A percentile compares a stretch with the other conserved stretches of the same genome.
Evolutionary conservation across 2,888 invertebrate genomes (phyloP).

Genomic region (Ligdia adustata): DNA sequence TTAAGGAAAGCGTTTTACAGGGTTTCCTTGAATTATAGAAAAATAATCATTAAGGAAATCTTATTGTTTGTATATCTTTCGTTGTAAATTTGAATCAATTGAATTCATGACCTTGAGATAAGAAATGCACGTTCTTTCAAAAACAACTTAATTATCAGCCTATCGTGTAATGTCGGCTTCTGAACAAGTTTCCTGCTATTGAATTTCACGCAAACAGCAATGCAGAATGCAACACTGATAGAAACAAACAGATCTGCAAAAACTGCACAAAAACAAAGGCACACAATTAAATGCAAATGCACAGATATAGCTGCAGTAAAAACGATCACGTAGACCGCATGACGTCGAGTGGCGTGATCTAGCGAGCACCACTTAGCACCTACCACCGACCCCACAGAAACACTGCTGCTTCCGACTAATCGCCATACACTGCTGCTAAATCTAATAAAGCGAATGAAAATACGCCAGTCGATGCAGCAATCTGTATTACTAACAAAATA

Average conservation of each 20-base stretch:
- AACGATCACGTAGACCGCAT: constrained; percentile 31
- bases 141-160: no score
- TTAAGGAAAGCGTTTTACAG: no score
- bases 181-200: constrained; percentile 6
- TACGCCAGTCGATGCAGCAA: constrained; percentile 9
- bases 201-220: constrained; percentile 6
- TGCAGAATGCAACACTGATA: constrained; percentile 10
- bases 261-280: constrained; percentile 27
- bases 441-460: not conserved
- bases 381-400: not conserved
- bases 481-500: not conserved
- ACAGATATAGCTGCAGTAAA: constrained; percentile 26
- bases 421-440: constrained; percentile 10
- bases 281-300: constrained; percentile 35
- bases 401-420: not conserved
- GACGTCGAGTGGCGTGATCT: constrained; percentile 38
- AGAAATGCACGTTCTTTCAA: no score
- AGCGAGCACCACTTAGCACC: constrained; percentile 20
- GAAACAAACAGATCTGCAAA: constrained; percentile 27
- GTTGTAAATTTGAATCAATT: no score
- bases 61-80: no score
- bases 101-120: no score
- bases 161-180: no score
- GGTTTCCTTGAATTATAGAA: no score
- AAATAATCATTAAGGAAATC: no score